These are phyloP conservation scores for Spinibarbus caldwelli DNA, from an alignment of 2,797 vertebrate genomes.

Conservation along the genomic window DNA sequence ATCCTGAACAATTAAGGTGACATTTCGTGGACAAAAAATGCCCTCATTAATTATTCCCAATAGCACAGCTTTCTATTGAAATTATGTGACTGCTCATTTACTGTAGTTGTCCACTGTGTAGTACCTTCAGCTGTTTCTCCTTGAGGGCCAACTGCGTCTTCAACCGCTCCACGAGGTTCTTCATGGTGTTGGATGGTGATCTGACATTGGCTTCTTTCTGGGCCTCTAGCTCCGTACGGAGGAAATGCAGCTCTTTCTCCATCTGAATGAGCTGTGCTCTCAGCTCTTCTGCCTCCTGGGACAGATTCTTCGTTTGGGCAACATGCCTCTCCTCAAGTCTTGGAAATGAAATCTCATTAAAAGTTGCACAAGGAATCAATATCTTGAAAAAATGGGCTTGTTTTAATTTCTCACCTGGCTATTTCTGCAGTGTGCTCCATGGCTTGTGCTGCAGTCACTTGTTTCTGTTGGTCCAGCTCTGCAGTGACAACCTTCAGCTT, in stretches of 20 bases:
- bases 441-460: constrained; percentile 75
- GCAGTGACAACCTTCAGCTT: constrained; percentile 81
- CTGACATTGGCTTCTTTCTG: constrained; percentile 91
- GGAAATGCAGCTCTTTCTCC: constrained; percentile 83
- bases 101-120: not conserved
- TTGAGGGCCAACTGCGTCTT: constrained; percentile 90
- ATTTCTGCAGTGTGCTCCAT: constrained; percentile 78
- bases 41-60: no score
- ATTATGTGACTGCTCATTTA: not conserved
- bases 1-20: no score
- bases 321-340: constrained; percentile 85
- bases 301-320: constrained; percentile 79
- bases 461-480: constrained; percentile 85
- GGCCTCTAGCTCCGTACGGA: constrained; percentile 84
- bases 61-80: not conserved
- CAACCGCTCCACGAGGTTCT: constrained; percentile 88
- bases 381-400: not conserved
- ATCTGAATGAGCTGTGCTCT: constrained; percentile 73
- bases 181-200: constrained; percentile 91
- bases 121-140: constrained; percentile 94
- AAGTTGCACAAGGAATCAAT: not conserved
- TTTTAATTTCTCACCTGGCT: constrained; percentile 76
- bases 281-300: constrained; percentile 79
- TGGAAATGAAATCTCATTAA: constrained; percentile 41
- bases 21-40: no score